phyloP scores from a whole-genome alignment of 2,888 invertebrate species.

The Agrotis ipsilon region DNA sequence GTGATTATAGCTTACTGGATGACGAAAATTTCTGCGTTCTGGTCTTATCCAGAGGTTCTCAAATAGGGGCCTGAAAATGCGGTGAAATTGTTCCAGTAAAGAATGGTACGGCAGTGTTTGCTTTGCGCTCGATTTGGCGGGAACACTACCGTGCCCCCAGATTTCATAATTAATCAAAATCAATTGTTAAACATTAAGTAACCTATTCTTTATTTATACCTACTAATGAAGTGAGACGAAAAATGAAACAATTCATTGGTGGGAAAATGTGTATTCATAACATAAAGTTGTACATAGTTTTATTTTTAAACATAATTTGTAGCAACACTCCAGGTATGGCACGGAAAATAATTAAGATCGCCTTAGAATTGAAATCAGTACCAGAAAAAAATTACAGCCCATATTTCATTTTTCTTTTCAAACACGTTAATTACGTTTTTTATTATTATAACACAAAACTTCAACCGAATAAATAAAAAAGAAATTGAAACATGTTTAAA shows the following conservation, averaged over 20 bases:
- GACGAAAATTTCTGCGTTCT: no score
- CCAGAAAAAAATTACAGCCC: not conserved
- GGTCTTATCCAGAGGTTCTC: no score
- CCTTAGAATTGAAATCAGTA: not conserved
- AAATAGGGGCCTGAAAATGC: no score
- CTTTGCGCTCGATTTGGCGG: no score
- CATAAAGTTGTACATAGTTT: not conserved
- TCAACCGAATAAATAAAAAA: conserved; percentile 1
- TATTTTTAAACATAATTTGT: not conserved
- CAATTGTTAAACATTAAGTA: no score
- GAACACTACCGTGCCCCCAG: no score
- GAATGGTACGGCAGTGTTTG: no score
- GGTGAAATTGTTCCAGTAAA: no score
- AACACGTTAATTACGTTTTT: not conserved
- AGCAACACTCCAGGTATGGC: not conserved
- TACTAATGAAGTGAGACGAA: no score
- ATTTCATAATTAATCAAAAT: no score
- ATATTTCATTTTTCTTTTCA: not conserved
- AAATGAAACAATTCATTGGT: conserved; percentile 30
- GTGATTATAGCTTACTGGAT: no score
- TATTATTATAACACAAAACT: not conserved
- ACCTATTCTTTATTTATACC: no score
- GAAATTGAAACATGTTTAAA: not conserved
- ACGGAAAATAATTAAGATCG: not conserved
- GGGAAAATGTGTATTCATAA: conserved; percentile 24